A percentile compares a stretch with the other conserved stretches of the same genome.
phyloP scores from a whole-genome alignment of 1,140 invertebrate genomes.

The Orchesella cincta region DNA sequence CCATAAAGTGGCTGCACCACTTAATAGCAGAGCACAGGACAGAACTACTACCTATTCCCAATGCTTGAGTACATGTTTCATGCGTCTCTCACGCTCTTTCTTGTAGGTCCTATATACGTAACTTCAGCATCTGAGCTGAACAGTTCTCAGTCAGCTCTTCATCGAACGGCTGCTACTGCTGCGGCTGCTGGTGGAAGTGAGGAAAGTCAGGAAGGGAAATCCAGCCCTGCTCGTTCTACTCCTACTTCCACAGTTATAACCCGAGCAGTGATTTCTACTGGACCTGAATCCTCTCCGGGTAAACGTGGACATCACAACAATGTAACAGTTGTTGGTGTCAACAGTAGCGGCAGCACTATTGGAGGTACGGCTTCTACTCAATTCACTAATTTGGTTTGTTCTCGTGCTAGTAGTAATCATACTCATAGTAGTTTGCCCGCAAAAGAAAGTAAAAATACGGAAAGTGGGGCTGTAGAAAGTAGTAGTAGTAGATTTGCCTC shows the following conservation, averaged over 20 bases:
- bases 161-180: slow-evolving; percentile 52
- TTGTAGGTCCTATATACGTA: slow-evolving; percentile 73
- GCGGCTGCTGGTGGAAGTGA: slow-evolving; percentile 53
- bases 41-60: no score
- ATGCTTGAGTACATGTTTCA: no score
- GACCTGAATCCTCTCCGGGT: not conserved
- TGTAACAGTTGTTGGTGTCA: not conserved
- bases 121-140: slow-evolving; percentile 68
- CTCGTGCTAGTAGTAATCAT: not conserved
- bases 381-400: not conserved
- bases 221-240: slow-evolving; percentile 32
- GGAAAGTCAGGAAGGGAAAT: slow-evolving; percentile 13
- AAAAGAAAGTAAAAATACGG: not conserved
- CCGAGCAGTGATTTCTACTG: slow-evolving; percentile 18
- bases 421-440: not conserved
- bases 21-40: no score
- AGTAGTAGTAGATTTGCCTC: not conserved
- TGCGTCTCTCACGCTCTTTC: not conserved
- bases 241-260: slow-evolving; percentile 40
- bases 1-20: no score
- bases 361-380: slow-evolving; percentile 1
- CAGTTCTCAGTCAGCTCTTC: slow-evolving; percentile 57
- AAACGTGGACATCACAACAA: not conserved
- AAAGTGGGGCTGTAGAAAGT: not conserved
- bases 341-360: not conserved